A percentile compares a stretch with the other conserved stretches of the same genome.
Conservation (phyloP, 2,797 vertebrate genomes). For the Paedocypris micromegethes region DNA sequence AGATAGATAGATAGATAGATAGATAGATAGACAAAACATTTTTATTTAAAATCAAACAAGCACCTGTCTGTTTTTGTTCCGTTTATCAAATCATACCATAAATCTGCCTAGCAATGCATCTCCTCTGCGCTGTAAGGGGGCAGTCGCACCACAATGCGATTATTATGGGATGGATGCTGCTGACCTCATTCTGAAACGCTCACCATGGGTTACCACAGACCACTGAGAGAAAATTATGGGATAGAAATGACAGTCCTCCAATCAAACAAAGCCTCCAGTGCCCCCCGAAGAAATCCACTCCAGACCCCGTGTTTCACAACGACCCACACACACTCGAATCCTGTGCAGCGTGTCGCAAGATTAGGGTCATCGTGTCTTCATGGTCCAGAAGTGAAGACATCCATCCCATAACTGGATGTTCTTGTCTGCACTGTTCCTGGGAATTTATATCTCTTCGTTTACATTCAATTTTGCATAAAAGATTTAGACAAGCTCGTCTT, state of each 20-base stretch:
- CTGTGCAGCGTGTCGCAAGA: no score
- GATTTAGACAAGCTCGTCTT: neutral
- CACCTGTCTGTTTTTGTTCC: no score
- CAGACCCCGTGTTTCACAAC: neutral
- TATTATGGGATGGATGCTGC: slow-evolving; percentile 48
- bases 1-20: no score
- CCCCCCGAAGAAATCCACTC: neutral
- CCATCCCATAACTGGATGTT: slow-evolving; percentile 35
- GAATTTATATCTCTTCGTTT: neutral
- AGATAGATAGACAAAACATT: no score
- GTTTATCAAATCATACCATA: no score
- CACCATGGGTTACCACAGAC: slow-evolving; percentile 51
- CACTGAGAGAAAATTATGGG: slow-evolving; percentile 54
- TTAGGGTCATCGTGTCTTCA: no score
- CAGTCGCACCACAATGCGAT: slow-evolving; percentile 26
- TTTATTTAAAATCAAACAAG: no score
- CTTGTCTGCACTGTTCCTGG: neutral
- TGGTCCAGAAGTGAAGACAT: neutral
- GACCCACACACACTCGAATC: neutral
- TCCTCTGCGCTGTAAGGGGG: no score
- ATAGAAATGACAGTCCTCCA: slow-evolving; percentile 53
- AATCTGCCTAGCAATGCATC: no score
- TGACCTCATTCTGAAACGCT: slow-evolving; percentile 58
- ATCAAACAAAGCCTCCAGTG: slow-evolving; percentile 4
- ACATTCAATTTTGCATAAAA: neutral